Percentiles rank a stretch among this genome's conserved stretches.
Evolutionary conservation across 2,113 vertebrate species (phyloP).

Genomic region (Festucalex cinctus): DNA sequence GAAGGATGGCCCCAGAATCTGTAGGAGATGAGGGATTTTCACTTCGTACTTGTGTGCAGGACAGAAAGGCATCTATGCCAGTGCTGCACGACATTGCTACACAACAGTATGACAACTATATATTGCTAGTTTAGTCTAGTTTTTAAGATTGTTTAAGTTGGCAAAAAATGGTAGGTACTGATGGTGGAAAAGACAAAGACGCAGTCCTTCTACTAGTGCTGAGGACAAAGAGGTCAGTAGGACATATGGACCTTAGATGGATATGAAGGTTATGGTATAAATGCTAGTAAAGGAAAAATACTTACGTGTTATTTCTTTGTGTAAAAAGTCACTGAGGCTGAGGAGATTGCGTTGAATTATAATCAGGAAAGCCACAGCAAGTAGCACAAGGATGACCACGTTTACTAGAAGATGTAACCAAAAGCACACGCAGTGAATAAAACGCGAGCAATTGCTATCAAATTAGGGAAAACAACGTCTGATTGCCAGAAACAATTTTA

Average conservation of each 20-base stretch:
- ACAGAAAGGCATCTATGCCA: not conserved
- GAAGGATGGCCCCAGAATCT: slow-evolving; percentile 82
- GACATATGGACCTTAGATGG: not conserved
- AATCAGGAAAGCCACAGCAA: slow-evolving; percentile 83
- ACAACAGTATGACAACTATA: too few relatives aligned
- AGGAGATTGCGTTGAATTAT: slow-evolving; percentile 90
- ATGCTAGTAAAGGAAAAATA: not conserved
- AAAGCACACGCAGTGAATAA: not conserved
- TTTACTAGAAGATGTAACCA: slow-evolving; percentile 79
- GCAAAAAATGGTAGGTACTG: too few relatives aligned
- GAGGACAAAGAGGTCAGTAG: not conserved
- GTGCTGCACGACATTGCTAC: not conserved
- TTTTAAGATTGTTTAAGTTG: too few relatives aligned
- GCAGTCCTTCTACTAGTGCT: too few relatives aligned
- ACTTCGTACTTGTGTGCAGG: not conserved
- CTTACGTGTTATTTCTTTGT: slow-evolving; percentile 80
- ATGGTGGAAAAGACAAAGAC: too few relatives aligned
- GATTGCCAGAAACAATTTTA: not conserved
- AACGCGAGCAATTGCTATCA: not conserved
- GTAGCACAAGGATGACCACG: slow-evolving; percentile 82
- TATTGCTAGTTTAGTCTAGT: too few relatives aligned
- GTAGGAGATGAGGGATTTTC: slow-evolving; percentile 12
- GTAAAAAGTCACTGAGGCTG: slow-evolving; percentile 86
- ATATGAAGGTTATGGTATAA: not conserved
- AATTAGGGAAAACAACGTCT: not conserved